phyloP scores from a whole-genome alignment of 2,113 vertebrate genomes.

The Spea bombifrons region DNA sequence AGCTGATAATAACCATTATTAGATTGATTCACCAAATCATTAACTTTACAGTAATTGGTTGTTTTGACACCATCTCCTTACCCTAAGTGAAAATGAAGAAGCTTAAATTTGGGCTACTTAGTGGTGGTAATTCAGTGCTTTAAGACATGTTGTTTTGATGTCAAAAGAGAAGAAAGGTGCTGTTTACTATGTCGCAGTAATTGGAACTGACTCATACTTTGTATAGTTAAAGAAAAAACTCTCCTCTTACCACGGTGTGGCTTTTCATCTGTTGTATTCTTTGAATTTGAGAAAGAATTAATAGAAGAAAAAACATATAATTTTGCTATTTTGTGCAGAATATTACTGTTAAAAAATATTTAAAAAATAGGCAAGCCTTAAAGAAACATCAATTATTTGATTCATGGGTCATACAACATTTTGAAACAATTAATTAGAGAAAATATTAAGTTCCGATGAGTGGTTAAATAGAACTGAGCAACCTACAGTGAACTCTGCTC shows the following conservation, averaged over 20 bases:
- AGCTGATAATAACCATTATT: background rate
- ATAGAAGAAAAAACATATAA: too few species aligned
- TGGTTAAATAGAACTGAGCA: too few species aligned
- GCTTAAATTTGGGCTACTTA: constrained; percentile 1
- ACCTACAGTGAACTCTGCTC: too few species aligned
- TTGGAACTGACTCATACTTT: background rate
- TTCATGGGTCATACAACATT: too few species aligned
- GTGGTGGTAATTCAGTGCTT: background rate
- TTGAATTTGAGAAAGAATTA: too few species aligned
- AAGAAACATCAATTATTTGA: too few species aligned
- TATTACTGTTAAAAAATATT: too few species aligned
- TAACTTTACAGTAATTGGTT: background rate
- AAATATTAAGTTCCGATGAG: too few species aligned
- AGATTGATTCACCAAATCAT: background rate
- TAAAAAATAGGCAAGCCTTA: too few species aligned
- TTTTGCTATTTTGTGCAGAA: too few species aligned
- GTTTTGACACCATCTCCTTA: constrained; percentile 4
- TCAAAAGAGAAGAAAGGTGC: constrained; percentile 7
- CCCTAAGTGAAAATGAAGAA: background rate
- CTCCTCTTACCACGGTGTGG: background rate
- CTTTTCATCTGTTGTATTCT: background rate
- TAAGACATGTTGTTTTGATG: background rate
- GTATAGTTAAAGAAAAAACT: background rate
- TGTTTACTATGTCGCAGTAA: background rate
- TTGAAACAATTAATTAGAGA: too few species aligned